Evolutionary conservation across 2,797 vertebrate genomes (phyloP).

Genomic region (Mormyrus hasselquistii): DNA sequence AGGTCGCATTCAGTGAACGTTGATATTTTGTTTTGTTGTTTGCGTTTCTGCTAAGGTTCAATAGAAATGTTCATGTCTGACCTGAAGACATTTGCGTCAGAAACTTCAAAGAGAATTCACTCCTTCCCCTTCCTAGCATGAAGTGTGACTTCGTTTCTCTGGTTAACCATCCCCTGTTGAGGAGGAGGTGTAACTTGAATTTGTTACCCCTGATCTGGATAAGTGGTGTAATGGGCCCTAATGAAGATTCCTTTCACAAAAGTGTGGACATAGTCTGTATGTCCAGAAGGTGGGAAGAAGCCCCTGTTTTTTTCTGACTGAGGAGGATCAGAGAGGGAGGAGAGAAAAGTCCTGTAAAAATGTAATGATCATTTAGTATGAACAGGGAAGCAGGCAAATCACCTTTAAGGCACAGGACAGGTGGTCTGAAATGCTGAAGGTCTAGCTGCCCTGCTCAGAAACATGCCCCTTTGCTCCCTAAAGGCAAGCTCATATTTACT

Average conservation of each 20-base stretch:
- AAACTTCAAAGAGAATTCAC: neutral
- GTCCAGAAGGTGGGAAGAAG: neutral
- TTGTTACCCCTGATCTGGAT: slow-evolving; percentile 5
- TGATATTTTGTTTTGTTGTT: neutral
- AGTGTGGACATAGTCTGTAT: slow-evolving; percentile 11
- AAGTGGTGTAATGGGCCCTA: slow-evolving; percentile 16
- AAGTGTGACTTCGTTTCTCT: neutral
- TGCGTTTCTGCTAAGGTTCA: neutral
- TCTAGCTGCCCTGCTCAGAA: neutral
- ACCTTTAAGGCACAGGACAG: neutral
- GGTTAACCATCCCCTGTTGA: neutral
- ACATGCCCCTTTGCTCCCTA: neutral
- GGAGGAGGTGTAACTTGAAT: neutral
- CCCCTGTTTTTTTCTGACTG: neutral
- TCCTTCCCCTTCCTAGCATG: neutral
- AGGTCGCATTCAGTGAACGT: neutral
- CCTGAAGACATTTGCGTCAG: neutral
- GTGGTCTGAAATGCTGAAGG: neutral
- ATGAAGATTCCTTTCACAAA: neutral
- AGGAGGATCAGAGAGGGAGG: neutral
- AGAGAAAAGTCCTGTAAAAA: neutral
- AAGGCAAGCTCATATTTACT: neutral
- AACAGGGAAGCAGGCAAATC: neutral
- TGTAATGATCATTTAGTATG: neutral
- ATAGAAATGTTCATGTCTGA: neutral